phyloP scores from a whole-genome alignment of 2,113 vertebrate species.

The Muscicapa adusta region DNA sequence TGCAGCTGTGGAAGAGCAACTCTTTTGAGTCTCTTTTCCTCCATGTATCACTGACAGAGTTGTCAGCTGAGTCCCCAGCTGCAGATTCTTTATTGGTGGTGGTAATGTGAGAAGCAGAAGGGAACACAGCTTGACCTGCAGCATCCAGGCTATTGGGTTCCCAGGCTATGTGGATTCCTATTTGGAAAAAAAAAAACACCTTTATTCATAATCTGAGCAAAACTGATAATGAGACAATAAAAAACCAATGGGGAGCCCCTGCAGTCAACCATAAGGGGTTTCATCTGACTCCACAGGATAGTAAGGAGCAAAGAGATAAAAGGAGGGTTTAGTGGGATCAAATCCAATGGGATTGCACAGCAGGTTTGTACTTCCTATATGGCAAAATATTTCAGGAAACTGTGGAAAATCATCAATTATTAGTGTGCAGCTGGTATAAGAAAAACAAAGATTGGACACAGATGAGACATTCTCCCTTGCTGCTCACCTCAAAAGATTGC shows the following conservation, averaged over 20 bases:
- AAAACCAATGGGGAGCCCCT: background rate
- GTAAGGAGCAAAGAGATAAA: background rate
- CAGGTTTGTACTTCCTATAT: background rate
- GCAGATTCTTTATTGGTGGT: conserved; percentile 29
- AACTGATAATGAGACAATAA: conserved; percentile 7
- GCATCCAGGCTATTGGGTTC: background rate
- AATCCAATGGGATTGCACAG: background rate
- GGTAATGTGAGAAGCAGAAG: conserved; percentile 23
- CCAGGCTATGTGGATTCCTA: background rate
- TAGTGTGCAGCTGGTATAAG: background rate
- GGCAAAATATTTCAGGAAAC: background rate
- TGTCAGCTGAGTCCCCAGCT: background rate
- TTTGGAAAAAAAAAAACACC: conserved; percentile 27
- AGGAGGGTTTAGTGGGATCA: background rate
- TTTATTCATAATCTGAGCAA: conserved; percentile 32
- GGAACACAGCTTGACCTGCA: conserved; percentile 32
- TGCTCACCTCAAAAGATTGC: background rate
- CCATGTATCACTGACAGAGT: conserved; percentile 16
- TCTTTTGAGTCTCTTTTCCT: background rate
- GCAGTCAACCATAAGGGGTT: background rate
- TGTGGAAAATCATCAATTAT: background rate
- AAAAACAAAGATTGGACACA: background rate
- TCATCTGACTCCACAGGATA: background rate
- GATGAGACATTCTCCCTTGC: background rate
- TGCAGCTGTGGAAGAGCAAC: background rate